Percentiles rank a stretch among this genome's conserved stretches.
Evolutionary conservation across 2,888 invertebrate species (phyloP).

Genomic region (Argyresthia albistria): DNA sequence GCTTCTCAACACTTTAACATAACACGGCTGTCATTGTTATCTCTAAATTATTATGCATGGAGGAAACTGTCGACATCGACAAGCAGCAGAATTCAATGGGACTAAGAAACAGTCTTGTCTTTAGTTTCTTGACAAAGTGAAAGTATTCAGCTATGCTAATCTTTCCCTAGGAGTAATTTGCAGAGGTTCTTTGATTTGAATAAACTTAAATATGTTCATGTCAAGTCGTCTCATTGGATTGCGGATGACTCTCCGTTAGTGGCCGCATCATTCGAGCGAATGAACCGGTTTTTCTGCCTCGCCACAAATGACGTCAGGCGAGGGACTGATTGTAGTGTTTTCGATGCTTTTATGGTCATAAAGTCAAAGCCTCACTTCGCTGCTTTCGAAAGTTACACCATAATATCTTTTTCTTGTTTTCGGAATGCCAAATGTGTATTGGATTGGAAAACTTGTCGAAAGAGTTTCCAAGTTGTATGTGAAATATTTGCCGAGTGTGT

Average conservation of each 20-base stretch:
- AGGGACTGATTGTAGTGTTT: conserved; percentile 17
- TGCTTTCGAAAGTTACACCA: background rate
- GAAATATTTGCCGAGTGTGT: conserved; percentile 5
- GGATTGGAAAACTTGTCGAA: too few relatives aligned
- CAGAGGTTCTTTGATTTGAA: too few relatives aligned
- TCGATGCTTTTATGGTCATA: conserved; percentile 32
- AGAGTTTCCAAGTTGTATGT: conserved; percentile 3
- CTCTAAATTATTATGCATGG: conserved; percentile 42
- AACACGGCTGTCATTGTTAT: conserved; percentile 28
- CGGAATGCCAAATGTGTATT: too few relatives aligned
- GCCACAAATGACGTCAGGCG: conserved; percentile 13
- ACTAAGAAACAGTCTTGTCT: too few relatives aligned
- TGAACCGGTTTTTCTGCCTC: conserved; percentile 55
- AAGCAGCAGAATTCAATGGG: too few relatives aligned
- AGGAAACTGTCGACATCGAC: conserved; percentile 18
- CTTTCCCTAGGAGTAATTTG: too few relatives aligned
- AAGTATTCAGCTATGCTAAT: too few relatives aligned
- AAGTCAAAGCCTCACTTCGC: conserved; percentile 10
- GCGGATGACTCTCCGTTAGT: conserved; percentile 36
- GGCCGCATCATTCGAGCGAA: conserved; percentile 33
- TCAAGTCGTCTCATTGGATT: conserved; percentile 16
- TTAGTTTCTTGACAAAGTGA: too few relatives aligned
- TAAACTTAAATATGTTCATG: too few relatives aligned
- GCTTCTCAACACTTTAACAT: conserved; percentile 2
- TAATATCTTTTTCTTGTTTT: too few relatives aligned